Evolutionary conservation across 2,113 vertebrate genomes (phyloP).

Genomic region (Tetrao urogallus): DNA sequence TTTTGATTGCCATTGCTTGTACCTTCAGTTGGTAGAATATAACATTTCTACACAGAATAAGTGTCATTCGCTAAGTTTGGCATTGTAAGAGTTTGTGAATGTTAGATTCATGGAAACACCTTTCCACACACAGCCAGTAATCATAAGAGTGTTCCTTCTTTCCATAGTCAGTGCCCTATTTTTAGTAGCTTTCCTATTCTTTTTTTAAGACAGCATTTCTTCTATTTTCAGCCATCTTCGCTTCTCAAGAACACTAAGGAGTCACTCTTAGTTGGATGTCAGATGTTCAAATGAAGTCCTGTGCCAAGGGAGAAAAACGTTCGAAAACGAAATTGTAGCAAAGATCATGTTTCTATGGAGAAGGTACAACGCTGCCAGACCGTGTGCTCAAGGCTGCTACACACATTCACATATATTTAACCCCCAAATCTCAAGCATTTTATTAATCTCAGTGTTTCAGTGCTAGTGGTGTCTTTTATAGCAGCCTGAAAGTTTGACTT

Average conservation of each 20-base stretch:
- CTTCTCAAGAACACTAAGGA: neutral
- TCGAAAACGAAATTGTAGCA: neutral
- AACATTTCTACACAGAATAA: neutral
- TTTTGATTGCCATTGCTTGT: neutral
- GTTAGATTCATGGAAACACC: neutral
- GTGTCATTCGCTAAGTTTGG: neutral
- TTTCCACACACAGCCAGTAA: neutral
- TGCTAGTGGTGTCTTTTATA: neutral
- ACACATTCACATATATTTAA: accelerated
- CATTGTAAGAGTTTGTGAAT: neutral
- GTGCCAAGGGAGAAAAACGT: neutral
- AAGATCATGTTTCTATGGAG: neutral
- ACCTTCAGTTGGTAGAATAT: neutral
- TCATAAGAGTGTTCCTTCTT: neutral
- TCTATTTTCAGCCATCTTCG: neutral
- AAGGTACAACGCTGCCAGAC: neutral
- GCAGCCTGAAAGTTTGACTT: neutral
- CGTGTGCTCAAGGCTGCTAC: neutral
- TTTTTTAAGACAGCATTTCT: neutral
- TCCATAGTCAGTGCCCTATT: neutral
- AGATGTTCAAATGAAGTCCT: neutral
- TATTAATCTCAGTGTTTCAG: neutral
- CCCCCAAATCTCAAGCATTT: neutral
- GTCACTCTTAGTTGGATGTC: neutral
- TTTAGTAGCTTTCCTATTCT: neutral